phyloP scores from a whole-genome alignment of 2,113 vertebrate species.

The Tiliqua scincoides region DNA sequence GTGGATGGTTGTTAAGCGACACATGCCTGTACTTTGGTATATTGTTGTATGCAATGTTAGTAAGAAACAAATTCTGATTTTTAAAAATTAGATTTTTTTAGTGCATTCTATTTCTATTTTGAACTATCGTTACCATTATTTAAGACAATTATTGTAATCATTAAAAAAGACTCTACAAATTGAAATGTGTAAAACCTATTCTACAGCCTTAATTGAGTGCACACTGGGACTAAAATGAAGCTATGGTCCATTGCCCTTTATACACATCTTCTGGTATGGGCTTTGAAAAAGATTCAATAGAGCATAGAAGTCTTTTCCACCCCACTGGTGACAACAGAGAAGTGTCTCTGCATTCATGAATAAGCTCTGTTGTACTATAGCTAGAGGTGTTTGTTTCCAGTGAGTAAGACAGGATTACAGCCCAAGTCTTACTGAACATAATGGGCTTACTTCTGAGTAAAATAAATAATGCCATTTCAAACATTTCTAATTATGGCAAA shows the following conservation, averaged over 20 bases:
- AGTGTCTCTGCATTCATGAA: not conserved
- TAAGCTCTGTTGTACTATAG: not conserved
- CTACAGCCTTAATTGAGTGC: not conserved
- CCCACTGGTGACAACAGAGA: not conserved
- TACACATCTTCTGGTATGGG: too few relatives aligned
- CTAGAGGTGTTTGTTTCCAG: too few relatives aligned
- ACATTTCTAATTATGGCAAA: not conserved
- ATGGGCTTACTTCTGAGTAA: too few relatives aligned
- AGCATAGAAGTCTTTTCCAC: not conserved
- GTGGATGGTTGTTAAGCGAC: too few relatives aligned
- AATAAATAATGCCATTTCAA: too few relatives aligned
- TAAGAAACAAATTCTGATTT: constrained; percentile 47
- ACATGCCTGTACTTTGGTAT: too few relatives aligned
- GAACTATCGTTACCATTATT: not conserved
- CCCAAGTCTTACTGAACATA: too few relatives aligned
- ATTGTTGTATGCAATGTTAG: constrained; percentile 36
- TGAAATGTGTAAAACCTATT: not conserved
- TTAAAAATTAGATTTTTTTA: constrained; percentile 18
- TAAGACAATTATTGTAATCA: not conserved
- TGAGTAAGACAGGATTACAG: too few relatives aligned
- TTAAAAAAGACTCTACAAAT: not conserved
- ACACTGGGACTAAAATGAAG: not conserved
- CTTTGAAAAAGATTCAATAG: not conserved
- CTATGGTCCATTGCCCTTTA: not conserved
- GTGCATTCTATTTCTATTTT: constrained; percentile 49